Evolutionary conservation across 2,113 vertebrate species (phyloP).

Genomic region (cat (Felis catus)): DNA sequence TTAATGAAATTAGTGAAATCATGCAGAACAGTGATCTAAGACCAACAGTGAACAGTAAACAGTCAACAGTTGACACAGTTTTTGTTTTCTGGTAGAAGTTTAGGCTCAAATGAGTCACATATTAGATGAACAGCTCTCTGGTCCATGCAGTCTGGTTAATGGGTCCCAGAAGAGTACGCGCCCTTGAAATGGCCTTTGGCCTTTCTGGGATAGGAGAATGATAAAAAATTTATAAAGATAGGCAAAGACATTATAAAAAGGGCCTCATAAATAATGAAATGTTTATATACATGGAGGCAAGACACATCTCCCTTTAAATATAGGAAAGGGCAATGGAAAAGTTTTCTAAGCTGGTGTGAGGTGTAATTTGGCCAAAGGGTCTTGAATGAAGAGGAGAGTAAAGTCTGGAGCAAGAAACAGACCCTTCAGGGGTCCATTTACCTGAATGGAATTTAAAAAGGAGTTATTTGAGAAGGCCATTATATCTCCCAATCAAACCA

Average conservation of each 20-base stretch:
- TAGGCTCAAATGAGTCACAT: not conserved
- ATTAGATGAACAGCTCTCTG: not conserved
- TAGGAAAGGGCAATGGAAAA: not conserved
- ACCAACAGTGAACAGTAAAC: not conserved
- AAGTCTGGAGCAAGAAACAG: not conserved
- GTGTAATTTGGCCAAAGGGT: not conserved
- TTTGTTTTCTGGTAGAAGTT: not conserved
- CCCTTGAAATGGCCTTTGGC: not conserved
- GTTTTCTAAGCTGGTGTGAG: not conserved
- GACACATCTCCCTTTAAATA: not conserved
- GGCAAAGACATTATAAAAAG: not conserved
- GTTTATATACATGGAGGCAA: not conserved
- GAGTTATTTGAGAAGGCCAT: not conserved
- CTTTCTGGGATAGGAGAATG: not conserved
- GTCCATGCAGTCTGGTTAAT: not conserved
- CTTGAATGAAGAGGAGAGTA: not conserved
- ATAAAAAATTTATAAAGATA: not conserved
- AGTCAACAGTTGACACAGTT: not conserved
- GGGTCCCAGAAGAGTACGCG: not conserved
- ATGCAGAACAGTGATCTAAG: not conserved
- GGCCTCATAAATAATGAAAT: not conserved
- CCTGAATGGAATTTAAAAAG: not conserved
- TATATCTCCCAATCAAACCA: not conserved
- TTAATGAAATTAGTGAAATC: not conserved
- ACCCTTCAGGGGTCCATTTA: not conserved